Evolutionary conservation across 2,113 vertebrate species (phyloP).

Genomic region (Lampris incognitus): DNA sequence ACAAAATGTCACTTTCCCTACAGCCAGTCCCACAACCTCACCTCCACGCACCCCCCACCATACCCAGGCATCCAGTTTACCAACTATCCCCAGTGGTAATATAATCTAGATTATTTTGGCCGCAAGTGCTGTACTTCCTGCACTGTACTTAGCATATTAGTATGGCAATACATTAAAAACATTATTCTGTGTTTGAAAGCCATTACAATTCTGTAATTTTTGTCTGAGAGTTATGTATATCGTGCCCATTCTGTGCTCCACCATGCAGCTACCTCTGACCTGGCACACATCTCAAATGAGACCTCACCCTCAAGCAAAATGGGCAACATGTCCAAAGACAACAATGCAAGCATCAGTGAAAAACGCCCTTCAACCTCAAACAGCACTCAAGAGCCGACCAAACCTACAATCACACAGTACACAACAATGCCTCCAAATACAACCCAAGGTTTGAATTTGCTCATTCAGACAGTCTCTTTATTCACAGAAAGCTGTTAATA

Average conservation of each 20-base stretch:
- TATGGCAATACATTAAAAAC: too few species aligned
- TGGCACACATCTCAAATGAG: constrained; percentile 2
- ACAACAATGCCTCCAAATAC: accelerated
- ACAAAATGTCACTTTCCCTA: background rate
- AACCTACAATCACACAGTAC: constrained; percentile 12
- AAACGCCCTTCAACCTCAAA: background rate
- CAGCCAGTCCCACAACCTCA: background rate
- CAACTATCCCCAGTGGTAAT: background rate
- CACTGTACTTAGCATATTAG: too few species aligned
- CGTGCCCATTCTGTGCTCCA: constrained; percentile 37
- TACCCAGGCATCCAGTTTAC: background rate
- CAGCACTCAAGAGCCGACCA: background rate
- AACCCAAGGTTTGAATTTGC: constrained; percentile 48
- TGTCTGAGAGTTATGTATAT: constrained; percentile 37
- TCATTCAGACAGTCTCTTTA: background rate
- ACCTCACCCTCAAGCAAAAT: background rate
- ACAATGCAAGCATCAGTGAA: background rate
- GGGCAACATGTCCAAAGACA: background rate
- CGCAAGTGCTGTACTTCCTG: background rate
- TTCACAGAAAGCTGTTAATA: background rate
- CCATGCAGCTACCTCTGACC: constrained; percentile 22
- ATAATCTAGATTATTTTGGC: background rate
- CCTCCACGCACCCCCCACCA: background rate
- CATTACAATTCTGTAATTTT: background rate
- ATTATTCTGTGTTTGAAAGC: too few species aligned